phyloP scores from a whole-genome alignment of 2,113 vertebrate species.

The Macrotis lagotis region DNA sequence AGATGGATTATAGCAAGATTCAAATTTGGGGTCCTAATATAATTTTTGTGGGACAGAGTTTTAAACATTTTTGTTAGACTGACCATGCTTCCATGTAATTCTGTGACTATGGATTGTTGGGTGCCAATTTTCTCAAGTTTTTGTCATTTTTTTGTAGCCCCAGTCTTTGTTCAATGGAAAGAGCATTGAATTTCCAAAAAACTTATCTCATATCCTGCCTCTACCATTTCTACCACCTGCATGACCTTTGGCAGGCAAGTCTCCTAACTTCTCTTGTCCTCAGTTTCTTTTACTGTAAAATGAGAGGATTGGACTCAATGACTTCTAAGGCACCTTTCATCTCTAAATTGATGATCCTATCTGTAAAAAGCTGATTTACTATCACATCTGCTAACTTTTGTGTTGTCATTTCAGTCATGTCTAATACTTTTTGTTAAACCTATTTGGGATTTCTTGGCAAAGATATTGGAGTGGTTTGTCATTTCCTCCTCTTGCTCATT shows the following conservation, averaged over 20 bases:
- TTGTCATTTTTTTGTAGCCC: background rate
- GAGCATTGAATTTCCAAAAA: background rate
- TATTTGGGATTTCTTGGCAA: no score
- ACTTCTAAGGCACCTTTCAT: background rate
- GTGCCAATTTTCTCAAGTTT: background rate
- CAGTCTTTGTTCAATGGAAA: background rate
- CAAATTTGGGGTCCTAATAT: background rate
- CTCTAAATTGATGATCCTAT: background rate
- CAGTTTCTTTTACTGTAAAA: background rate
- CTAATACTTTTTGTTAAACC: no score
- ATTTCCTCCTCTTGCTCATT: no score
- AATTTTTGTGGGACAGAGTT: background rate
- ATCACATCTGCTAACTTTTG: background rate
- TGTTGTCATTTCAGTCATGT: no score
- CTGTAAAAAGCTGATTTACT: background rate
- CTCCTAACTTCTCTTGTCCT: background rate
- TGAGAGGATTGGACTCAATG: no score
- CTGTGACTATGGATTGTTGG: no score
- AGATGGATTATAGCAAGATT: constrained; percentile 18
- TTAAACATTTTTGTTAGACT: no score
- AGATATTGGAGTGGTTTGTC: no score
- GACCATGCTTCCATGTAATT: no score
- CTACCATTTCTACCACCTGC: background rate
- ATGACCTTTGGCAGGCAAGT: background rate
- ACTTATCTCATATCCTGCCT: background rate